A percentile compares a stretch with the other conserved stretches of the same genome.
These are phyloP conservation scores for Etheostoma cragini DNA, from an alignment of 2,113 vertebrate species.

Conservation along the genomic window DNA sequence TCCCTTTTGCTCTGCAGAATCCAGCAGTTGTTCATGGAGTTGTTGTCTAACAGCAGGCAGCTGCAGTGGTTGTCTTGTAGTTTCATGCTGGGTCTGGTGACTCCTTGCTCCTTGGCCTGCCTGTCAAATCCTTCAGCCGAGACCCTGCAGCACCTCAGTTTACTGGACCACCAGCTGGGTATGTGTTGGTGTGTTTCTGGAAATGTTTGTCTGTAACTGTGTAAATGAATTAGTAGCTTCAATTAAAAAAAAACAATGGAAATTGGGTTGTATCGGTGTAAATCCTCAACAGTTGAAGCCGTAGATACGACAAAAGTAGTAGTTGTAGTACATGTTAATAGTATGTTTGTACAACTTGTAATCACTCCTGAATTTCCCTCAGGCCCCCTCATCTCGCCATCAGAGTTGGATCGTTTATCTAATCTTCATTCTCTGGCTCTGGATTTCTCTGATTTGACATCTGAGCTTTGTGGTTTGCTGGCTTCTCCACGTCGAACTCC, in stretches of 20 bases:
- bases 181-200: neutral
- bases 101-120: constrained; percentile 91
- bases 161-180: constrained; percentile 93
- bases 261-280: neutral
- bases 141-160: constrained; percentile 95
- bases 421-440: constrained; percentile 93
- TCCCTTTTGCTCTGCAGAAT: constrained; percentile 85
- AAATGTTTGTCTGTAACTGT: neutral
- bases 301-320: neutral
- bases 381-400: constrained; percentile 89
- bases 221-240: neutral
- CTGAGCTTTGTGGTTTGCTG: constrained; percentile 93
- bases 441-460: constrained; percentile 97
- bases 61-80: constrained; percentile 95
- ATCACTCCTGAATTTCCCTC: neutral
- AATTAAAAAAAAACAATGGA: neutral
- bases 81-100: constrained; percentile 96
- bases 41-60: constrained; percentile 95
- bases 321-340: neutral
- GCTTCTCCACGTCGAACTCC: constrained; percentile 90
- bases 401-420: constrained; percentile 92
- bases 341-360: neutral
- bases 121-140: constrained; percentile 93
- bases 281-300: neutral
- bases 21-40: constrained; percentile 95